A percentile compares a stretch with the other conserved stretches of the same genome.
Conservation (phyloP, 2,797 vertebrate species). For the Danio tinwini region DNA sequence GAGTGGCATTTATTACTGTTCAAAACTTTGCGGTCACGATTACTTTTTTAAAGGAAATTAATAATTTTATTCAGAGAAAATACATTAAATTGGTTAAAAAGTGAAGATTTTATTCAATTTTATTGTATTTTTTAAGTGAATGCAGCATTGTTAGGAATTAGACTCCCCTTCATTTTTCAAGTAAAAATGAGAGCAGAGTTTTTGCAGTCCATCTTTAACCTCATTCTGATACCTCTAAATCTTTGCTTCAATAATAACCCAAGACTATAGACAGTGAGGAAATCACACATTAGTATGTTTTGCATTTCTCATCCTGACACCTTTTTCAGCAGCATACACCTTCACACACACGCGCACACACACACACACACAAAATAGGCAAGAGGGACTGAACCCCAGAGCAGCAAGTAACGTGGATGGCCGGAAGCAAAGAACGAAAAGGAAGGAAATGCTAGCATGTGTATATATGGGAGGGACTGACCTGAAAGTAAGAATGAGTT, state of each 20-base stretch:
- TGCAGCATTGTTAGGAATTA: not conserved
- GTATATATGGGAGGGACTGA: conserved; percentile 45
- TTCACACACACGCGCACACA: conserved; percentile 1
- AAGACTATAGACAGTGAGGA: conserved; percentile 27
- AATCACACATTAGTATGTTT: conserved; percentile 20
- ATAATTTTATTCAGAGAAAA: not conserved
- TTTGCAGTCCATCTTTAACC: not conserved
- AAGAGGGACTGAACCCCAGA: conserved; percentile 53
- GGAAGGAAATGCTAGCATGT: conserved; percentile 80
- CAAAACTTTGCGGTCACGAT: not conserved
- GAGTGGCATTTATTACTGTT: not conserved
- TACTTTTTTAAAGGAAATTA: not conserved
- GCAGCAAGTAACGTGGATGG: conserved; percentile 64
- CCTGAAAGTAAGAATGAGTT: conserved; percentile 9
- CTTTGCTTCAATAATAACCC: conserved; percentile 10
- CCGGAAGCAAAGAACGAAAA: conserved; percentile 72
- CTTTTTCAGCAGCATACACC: conserved; percentile 24
- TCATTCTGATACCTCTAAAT: conserved; percentile 2
- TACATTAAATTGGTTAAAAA: not conserved
- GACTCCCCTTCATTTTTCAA: not conserved
- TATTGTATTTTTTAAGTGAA: not conserved
- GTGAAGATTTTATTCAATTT: not conserved
- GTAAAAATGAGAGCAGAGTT: not conserved
- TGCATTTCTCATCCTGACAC: conserved; percentile 7
- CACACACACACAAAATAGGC: not conserved